A percentile compares a stretch with the other conserved stretches of the same genome.
phyloP scores from a whole-genome alignment of 2,113 vertebrate genomes.

The Arothron firmamentum region DNA sequence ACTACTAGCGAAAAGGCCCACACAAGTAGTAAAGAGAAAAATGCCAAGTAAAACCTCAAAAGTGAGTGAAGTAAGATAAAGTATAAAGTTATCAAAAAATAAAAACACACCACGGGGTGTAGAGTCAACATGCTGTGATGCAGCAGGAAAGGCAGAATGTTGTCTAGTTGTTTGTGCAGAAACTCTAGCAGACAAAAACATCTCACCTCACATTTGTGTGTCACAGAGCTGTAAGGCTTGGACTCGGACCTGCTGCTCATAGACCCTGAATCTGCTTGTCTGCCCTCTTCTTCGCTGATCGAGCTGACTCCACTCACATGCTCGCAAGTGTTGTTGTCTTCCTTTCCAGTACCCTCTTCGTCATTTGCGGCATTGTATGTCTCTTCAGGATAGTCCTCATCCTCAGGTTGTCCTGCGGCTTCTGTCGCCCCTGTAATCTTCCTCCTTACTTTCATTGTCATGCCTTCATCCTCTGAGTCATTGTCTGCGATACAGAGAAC shows the following conservation, averaged over 20 bases:
- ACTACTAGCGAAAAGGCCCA: neutral
- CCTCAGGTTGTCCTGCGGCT: slow-evolving; percentile 8
- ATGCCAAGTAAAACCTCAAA: neutral
- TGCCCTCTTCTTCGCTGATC: slow-evolving; percentile 63
- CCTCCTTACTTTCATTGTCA: slow-evolving; percentile 5
- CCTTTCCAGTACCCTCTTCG: neutral
- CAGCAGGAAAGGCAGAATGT: no score
- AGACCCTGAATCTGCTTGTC: slow-evolving; percentile 65
- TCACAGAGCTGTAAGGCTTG: slow-evolving; percentile 89
- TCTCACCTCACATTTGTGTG: slow-evolving; percentile 92
- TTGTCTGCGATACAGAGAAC: slow-evolving; percentile 40
- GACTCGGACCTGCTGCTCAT: slow-evolving; percentile 86
- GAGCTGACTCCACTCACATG: slow-evolving; percentile 46
- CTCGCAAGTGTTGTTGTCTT: slow-evolving; percentile 35
- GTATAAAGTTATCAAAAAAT: no score
- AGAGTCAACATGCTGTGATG: no score
- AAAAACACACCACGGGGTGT: no score
- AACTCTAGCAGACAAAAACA: neutral
- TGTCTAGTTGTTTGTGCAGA: neutral
- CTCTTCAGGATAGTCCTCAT: slow-evolving; percentile 24
- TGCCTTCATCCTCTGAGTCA: slow-evolving; percentile 52
- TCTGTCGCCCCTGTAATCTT: slow-evolving; percentile 21
- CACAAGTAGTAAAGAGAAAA: neutral
- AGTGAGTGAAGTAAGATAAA: neutral
- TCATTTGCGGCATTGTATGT: slow-evolving; percentile 28